Conservation (phyloP, 1,140 invertebrate genomes). For the Bacillus rossius region DNA sequence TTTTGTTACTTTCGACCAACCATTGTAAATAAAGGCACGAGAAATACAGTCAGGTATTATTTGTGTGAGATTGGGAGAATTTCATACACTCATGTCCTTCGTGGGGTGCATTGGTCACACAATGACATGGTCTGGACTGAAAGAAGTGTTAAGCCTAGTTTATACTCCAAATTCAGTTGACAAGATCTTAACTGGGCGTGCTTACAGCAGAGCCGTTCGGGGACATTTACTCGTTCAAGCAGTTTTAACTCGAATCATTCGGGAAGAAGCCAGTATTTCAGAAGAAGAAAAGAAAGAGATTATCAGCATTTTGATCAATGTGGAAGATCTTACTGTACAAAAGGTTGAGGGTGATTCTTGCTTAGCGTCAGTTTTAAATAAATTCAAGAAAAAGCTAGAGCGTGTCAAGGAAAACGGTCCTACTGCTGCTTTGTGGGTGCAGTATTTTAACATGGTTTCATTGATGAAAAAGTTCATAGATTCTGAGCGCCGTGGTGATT, state of each 20-base stretch:
- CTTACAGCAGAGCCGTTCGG: conserved; percentile 38
- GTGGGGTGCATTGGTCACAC: conserved; percentile 36
- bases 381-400: background rate
- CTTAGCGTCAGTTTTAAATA: too few relatives aligned
- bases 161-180: conserved; percentile 30
- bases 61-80: conserved; percentile 26
- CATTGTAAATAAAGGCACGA: conserved; percentile 39
- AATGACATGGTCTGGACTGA: conserved; percentile 37
- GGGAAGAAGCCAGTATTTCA: background rate
- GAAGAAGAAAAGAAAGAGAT: background rate
- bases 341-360: background rate
- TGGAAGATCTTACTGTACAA: background rate
- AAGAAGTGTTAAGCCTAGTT: conserved; percentile 30
- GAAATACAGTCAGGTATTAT: conserved; percentile 33
- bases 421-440: conserved; percentile 33
- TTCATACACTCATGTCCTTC: conserved; percentile 40
- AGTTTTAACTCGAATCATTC: background rate
- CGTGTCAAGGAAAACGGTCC: background rate
- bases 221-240: conserved; percentile 36
- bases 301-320: background rate
- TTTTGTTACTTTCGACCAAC: conserved; percentile 27
- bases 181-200: conserved; percentile 39
- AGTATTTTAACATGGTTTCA: conserved; percentile 38
- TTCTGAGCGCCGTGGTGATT: conserved; percentile 38
- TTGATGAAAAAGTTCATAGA: conserved; percentile 33